Conservation (phyloP, 2,888 invertebrate species). For the Baccha elongata region DNA sequence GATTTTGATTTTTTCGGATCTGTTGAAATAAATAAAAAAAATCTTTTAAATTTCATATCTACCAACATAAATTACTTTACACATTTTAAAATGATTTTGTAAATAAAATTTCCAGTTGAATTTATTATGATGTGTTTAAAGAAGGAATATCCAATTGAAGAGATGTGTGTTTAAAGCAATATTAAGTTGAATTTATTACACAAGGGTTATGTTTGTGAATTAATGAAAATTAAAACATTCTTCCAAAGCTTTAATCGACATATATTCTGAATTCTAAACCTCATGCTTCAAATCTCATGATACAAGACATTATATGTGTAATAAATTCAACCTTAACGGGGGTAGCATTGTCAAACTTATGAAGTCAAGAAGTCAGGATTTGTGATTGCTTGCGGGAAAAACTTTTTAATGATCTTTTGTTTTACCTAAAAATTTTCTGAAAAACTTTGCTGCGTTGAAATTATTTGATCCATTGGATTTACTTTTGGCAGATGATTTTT, state of each 20-base stretch:
- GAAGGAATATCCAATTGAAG: neutral
- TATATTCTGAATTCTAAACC: neutral
- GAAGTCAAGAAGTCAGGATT: slow-evolving; percentile 17
- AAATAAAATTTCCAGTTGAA: neutral
- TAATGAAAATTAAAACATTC: neutral
- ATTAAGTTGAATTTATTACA: slow-evolving; percentile 3
- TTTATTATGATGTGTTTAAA: slow-evolving; percentile 11
- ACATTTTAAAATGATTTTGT: neutral
- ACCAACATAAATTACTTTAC: neutral
- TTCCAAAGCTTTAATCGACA: neutral
- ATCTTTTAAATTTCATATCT: neutral
- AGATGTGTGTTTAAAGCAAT: neutral
- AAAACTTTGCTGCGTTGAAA: slow-evolving; percentile 77
- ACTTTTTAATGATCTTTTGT: neutral
- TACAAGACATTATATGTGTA: no score
- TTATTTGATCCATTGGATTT: slow-evolving; percentile 79
- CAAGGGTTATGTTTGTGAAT: neutral
- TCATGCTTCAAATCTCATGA: no score
- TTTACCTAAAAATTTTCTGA: slow-evolving; percentile 83
- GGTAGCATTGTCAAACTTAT: slow-evolving; percentile 11
- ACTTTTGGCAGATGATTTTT: slow-evolving; percentile 75
- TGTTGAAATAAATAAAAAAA: slow-evolving; percentile 51
- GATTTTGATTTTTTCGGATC: slow-evolving; percentile 61
- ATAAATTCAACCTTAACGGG: slow-evolving; percentile 31
- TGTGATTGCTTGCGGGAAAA: slow-evolving; percentile 7